These are phyloP conservation scores for Caenorhabditis sp. DNA, from an alignment of 2,888 invertebrate species.

Conservation along the genomic window DNA sequence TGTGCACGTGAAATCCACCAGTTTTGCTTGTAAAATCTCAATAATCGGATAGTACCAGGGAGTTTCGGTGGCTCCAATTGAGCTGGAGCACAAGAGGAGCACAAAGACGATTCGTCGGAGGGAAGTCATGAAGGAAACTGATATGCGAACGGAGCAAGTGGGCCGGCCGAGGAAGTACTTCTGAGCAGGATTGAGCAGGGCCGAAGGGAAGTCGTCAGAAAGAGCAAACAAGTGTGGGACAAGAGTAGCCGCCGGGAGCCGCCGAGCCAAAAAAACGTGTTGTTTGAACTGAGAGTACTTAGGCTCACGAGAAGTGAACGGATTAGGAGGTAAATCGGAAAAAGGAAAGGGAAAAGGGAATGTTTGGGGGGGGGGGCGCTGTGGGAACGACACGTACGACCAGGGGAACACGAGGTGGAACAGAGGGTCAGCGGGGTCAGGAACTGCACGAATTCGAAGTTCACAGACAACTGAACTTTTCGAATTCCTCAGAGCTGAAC, in stretches of 20 bases:
- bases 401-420: no score
- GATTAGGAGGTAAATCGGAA: slow-evolving; percentile 28
- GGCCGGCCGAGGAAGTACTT: slow-evolving; percentile 39
- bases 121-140: slow-evolving; percentile 17
- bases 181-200: slow-evolving; percentile 1
- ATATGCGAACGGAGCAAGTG: slow-evolving; percentile 8
- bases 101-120: slow-evolving; percentile 1
- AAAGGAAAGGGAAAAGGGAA: slow-evolving; percentile 19
- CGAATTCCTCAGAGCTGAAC: no score
- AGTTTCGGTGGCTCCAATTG: slow-evolving; percentile 26
- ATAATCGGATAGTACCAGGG: slow-evolving; percentile 64
- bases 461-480: no score
- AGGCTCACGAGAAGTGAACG: slow-evolving; percentile 42
- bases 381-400: no score
- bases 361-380: neutral
- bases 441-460: no score
- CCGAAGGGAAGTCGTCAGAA: slow-evolving; percentile 34
- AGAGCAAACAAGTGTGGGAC: slow-evolving; percentile 45
- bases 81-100: slow-evolving; percentile 3
- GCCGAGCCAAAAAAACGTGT: slow-evolving; percentile 47
- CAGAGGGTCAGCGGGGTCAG: no score
- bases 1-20: slow-evolving; percentile 52
- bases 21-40: slow-evolving; percentile 53
- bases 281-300: slow-evolving; percentile 48
- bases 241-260: slow-evolving; percentile 30